Percentiles rank a stretch among this genome's conserved stretches.
phyloP scores from a whole-genome alignment of 2,797 vertebrate genomes.

The Hylomyscus alleni region DNA sequence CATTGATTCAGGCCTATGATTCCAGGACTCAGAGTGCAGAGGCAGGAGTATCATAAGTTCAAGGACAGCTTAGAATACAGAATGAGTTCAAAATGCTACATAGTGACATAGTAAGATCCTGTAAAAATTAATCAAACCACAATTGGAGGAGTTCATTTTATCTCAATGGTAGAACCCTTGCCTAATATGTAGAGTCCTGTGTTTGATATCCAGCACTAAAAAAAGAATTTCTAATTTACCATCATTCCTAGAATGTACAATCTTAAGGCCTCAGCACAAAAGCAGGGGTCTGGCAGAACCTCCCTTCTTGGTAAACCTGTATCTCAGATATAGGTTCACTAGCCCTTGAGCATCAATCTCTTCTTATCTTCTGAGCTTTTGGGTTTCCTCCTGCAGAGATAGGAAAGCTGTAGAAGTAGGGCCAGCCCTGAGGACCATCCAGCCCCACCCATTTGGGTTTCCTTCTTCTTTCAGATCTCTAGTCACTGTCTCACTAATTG shows the following conservation, averaged over 20 bases:
- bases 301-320: not conserved
- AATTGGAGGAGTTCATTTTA: not conserved
- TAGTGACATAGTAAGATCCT: not conserved
- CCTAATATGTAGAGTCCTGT: not conserved
- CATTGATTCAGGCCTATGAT: not conserved
- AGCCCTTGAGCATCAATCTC: not conserved
- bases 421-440: not conserved
- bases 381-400: slow-evolving; percentile 4
- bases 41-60: too few relatives aligned
- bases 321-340: not conserved
- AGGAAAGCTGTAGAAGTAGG: not conserved
- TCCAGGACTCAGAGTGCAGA: not conserved
- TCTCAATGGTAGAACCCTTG: not conserved
- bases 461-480: slow-evolving; percentile 2
- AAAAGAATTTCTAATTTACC: not conserved
- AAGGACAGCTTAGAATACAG: not conserved
- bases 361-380: not conserved
- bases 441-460: not conserved
- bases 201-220: not conserved
- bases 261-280: not conserved
- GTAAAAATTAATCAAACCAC: not conserved
- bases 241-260: not conserved
- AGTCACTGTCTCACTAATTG: not conserved
- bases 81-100: not conserved
- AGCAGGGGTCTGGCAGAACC: not conserved